Evolutionary conservation across 2,113 vertebrate genomes (phyloP).

Genomic region (Sitta europaea): DNA sequence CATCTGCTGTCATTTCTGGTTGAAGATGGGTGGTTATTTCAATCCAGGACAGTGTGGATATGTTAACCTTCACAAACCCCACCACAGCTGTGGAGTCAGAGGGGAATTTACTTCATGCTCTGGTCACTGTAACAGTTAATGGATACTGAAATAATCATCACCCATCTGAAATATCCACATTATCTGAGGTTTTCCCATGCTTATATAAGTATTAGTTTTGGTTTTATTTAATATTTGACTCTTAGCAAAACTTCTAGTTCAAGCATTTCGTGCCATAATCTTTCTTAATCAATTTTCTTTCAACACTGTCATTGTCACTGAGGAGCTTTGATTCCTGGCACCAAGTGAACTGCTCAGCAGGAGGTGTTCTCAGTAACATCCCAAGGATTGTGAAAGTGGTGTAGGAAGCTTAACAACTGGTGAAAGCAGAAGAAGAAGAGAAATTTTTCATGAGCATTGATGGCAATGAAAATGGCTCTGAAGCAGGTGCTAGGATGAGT

Average conservation of each 20-base stretch:
- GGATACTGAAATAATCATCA: neutral
- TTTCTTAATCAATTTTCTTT: no score
- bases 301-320: neutral
- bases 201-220: neutral
- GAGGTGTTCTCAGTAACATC: neutral
- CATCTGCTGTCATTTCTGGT: neutral
- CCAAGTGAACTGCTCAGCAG: neutral
- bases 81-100: neutral
- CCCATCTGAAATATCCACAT: neutral
- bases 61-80: neutral
- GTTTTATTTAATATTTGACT: neutral
- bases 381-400: neutral
- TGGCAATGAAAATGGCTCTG: neutral
- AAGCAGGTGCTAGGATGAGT: neutral
- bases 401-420: neutral
- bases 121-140: neutral
- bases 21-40: neutral
- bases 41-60: neutral
- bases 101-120: neutral
- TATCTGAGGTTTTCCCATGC: neutral
- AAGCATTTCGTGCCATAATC: neutral
- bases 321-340: neutral
- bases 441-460: neutral
- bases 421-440: neutral
- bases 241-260: neutral